phyloP scores from a whole-genome alignment of 2,888 invertebrate genomes.

The Stramonita haemastoma region DNA sequence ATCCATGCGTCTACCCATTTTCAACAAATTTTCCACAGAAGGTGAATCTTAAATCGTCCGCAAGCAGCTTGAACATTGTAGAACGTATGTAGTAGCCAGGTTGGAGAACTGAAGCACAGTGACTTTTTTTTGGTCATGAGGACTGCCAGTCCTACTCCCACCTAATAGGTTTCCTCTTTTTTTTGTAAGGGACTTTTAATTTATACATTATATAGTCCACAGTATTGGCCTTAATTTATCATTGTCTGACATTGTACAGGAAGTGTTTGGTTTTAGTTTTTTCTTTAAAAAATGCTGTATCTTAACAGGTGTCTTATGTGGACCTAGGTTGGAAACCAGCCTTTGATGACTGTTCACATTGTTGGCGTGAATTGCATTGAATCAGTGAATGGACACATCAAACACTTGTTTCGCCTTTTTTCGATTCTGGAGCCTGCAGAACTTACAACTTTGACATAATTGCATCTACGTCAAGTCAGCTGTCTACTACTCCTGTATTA shows the following conservation, averaged over 20 bases:
- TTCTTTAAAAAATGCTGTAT: neutral
- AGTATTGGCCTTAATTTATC: constrained; percentile 29
- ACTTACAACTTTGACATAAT: neutral
- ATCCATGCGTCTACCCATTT: constrained; percentile 67
- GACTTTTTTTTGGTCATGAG: neutral
- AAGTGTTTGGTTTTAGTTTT: neutral
- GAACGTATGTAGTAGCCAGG: neutral
- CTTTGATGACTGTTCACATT: constrained; percentile 9
- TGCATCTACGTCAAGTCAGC: neutral
- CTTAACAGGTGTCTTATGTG: neutral
- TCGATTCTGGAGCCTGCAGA: neutral
- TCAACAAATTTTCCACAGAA: constrained; percentile 62
- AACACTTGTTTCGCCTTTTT: neutral
- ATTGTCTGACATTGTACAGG: neutral
- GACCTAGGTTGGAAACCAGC: neutral
- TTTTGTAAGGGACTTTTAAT: neutral
- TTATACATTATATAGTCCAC: neutral
- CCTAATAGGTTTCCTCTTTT: neutral
- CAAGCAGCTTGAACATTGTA: neutral
- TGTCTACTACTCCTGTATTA: neutral
- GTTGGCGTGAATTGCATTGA: neutral
- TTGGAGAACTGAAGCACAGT: neutral
- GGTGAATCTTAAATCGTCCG: neutral
- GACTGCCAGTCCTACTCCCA: neutral
- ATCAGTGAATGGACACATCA: constrained; percentile 19